Base-by-base conservation (phyloP, 2,797 vertebrate species). In the Epinephelus awoara region DNA sequence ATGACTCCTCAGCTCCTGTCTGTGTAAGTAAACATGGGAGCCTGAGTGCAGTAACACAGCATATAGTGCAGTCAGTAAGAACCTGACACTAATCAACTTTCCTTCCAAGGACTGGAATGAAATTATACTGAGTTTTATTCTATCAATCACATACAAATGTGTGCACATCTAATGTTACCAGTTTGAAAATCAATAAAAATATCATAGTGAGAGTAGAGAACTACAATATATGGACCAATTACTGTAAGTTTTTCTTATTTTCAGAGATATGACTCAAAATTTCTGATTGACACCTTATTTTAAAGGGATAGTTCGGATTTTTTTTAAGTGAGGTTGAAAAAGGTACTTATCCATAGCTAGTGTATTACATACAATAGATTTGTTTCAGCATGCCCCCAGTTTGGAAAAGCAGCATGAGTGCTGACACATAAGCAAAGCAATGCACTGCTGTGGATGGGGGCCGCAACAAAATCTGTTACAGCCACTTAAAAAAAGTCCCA, bases 1-100 rank as follows among this genome's bases (percentile, higher is more conserved):
- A 96, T 96, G 95, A 96, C 95, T 96, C 91, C 90, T 93, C 93
- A 91, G 92, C 94, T 94, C 90, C 92, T 90, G 91, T 91, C 95
- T 95, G 93, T 94, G 93, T 94, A 87, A 92, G 93, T 94, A 95
- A 96, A 96, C 96, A 95, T 94, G 93, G 92, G 94, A 88, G 93
- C 91, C 91, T 91, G 92, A 93, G 91, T 81, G 72, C 83, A 79
- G 91, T 91, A 90, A 92, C 84, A 92, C 77, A 90, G 79, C 88
- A 79, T 91, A 81, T 87, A 91, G 90, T 73, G 89, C 59, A 80
- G 86, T 68, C 62, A 79, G 63, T 61, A 74, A 79, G 65, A 80
- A 66, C 15, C 72, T 70, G 59, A 79, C 64, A 72, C 84, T 47
- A 67, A 91, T 91, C 73, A 83, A 80, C 63, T 63, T 81, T 56